A percentile compares a stretch with the other conserved stretches of the same genome.
phyloP scores from a whole-genome alignment of 2,113 vertebrate genomes.

The Porphyrio hochstetteri region DNA sequence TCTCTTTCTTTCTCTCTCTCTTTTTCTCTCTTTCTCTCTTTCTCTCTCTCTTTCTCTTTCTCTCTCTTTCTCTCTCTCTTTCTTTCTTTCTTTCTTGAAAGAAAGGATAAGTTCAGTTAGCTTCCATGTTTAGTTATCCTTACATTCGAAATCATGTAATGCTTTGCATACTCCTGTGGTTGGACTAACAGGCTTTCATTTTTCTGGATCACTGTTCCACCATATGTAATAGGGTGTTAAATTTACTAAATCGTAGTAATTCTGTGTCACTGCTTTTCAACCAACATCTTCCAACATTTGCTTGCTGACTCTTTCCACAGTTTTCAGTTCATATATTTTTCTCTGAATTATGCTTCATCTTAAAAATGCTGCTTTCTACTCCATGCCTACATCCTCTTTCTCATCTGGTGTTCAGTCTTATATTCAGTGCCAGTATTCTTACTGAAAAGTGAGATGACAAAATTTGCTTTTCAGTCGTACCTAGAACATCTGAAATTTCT shows the following conservation, averaged over 20 bases:
- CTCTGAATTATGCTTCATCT: not conserved
- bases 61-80: not conserved
- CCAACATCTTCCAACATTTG: not conserved
- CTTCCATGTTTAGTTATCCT: not conserved
- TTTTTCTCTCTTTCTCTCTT: too few species aligned
- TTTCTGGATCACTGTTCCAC: not conserved
- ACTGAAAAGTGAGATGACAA: not conserved
- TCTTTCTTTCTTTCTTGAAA: too few species aligned
- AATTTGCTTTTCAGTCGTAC: not conserved
- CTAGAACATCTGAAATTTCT: not conserved
- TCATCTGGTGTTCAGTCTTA: not conserved
- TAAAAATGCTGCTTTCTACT: not conserved
- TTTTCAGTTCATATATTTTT: not conserved
- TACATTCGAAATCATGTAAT: not conserved
- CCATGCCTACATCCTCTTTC: not conserved
- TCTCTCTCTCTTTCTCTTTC: too few species aligned
- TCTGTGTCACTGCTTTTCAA: not conserved
- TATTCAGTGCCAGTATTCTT: not conserved
- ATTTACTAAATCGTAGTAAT: not conserved
- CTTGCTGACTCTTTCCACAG: not conserved
- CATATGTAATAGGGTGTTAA: not conserved
- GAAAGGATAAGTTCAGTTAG: not conserved
- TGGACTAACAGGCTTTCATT: not conserved
- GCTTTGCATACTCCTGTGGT: not conserved
- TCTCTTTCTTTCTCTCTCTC: too few species aligned